Conservation (phyloP, 2,888 invertebrate species). For the Venusia cambrica region DNA sequence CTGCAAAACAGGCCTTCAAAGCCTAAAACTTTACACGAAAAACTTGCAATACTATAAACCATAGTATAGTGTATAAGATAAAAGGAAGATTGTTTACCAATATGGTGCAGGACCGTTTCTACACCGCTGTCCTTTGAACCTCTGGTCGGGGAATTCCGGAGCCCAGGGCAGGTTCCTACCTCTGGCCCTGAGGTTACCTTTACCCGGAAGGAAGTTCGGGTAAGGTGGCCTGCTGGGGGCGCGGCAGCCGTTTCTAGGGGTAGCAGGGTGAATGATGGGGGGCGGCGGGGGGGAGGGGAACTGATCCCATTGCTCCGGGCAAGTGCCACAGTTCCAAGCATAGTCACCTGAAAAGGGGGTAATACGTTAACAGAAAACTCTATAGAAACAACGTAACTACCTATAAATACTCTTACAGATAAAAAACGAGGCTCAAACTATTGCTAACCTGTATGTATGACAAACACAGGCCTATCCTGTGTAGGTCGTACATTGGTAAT, state of each 20-base stretch:
- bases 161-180: conserved; percentile 68
- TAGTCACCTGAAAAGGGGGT: conserved; percentile 58
- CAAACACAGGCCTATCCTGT: too few relatives aligned
- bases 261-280: conserved; percentile 53
- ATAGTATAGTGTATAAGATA: not conserved
- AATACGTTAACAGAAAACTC: too few relatives aligned
- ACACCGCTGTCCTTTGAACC: conserved; percentile 63
- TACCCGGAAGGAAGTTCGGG: conserved; percentile 52
- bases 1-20: too few relatives aligned
- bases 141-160: conserved; percentile 59
- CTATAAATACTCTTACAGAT: too few relatives aligned
- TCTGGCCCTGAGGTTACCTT: conserved; percentile 48
- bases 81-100: conserved; percentile 48
- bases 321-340: conserved; percentile 57
- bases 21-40: too few relatives aligned
- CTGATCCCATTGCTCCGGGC: conserved; percentile 63
- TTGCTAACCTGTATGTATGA: too few relatives aligned
- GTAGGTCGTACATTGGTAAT: too few relatives aligned
- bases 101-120: conserved; percentile 65
- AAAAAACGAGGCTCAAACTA: too few relatives aligned
- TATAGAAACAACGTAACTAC: too few relatives aligned
- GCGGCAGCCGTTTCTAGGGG: conserved; percentile 64
- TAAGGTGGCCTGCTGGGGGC: conserved; percentile 53
- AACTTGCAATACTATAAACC: not conserved
- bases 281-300: conserved; percentile 50